phyloP scores from a whole-genome alignment of 2,888 invertebrate species.

The Heteromurus nitidus region DNA sequence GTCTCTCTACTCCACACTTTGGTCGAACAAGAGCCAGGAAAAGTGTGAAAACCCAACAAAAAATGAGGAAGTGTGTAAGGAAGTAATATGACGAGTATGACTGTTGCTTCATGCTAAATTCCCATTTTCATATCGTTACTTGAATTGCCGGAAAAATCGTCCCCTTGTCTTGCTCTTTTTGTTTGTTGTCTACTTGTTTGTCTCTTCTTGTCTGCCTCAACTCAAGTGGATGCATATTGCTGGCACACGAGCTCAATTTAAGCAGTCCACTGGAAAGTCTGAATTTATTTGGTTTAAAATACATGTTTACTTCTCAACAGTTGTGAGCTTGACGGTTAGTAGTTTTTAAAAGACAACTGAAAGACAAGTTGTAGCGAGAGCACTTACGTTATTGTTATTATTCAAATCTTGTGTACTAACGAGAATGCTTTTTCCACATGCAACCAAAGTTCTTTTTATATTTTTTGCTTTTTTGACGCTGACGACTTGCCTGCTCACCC shows the following conservation, averaged over 20 bases:
- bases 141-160: constrained; percentile 8
- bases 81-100: constrained; percentile 14
- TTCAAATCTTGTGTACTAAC: constrained; percentile 5
- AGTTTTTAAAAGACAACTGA: constrained; percentile 43
- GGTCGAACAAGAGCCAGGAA: constrained; percentile 16
- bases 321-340: too few species aligned
- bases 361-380: constrained; percentile 2
- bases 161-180: constrained; percentile 15
- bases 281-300: too few species aligned
- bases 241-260: too few species aligned
- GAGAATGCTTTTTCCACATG: constrained; percentile 4
- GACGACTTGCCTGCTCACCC: constrained; percentile 45
- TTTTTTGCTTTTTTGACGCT: background rate
- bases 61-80: constrained; percentile 34
- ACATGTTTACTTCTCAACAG: too few species aligned
- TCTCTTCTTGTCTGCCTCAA: constrained; percentile 3
- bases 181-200: constrained; percentile 9
- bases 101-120: constrained; percentile 43
- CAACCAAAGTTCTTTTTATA: constrained; percentile 23
- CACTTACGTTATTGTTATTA: constrained; percentile 35
- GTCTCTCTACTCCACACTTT: background rate
- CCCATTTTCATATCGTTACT: constrained; percentile 47
- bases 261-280: too few species aligned
- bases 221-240: constrained; percentile 15
- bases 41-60: constrained; percentile 24